Evolutionary conservation across 2,888 invertebrate genomes (phyloP), one percentile per base, ranked within the genome.

Genomic region (Papilio demoleus): DNA sequence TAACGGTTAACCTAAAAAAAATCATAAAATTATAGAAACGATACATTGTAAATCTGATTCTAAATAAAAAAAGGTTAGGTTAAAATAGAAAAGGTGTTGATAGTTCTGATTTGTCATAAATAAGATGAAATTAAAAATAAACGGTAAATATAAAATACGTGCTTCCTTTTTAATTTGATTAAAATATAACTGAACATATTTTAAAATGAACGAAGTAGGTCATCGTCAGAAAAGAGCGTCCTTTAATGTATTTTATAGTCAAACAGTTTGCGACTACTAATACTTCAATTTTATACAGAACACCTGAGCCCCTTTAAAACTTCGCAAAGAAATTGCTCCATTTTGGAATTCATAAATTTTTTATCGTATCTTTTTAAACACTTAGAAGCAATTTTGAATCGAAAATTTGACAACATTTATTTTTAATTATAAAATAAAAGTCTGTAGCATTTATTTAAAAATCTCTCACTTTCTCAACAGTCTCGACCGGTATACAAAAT

Each of bases 281-380:
- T 56, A 17, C 31, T 56, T 17, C 53, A 56, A 31, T 31, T 31
- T 56, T 17, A 56, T 24, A 40, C 19, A 45, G 22, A 34, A 62
- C 62, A 62, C 62, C 62, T 62, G 62, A 40, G 42, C 14, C 45
- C 45, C 2, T 62, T 56, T 62, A 12, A 47, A 62, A 62, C 34
- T 62, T 62, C 42, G 12, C 27, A 19, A 47, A 47, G 42, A 19
- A 62, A 34, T 62, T 62, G 31, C 62, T n/a, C 27, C 17, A 31
- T 1, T 56, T 31, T 56, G 9, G 31, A 56, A 56, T 53, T 31
- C 9, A 53, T 56, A 56, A 31, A 31, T 31, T 17, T 50, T 56
- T 56, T n/a, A 56, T 31, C 31, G 53, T 1, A 8, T 17, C 8
- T 53, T 9, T 47, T 27, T 14, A 14, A 53, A 27, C 27, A 31